Conservation (phyloP, 2,797 vertebrate species). For the Lophius americanus region DNA sequence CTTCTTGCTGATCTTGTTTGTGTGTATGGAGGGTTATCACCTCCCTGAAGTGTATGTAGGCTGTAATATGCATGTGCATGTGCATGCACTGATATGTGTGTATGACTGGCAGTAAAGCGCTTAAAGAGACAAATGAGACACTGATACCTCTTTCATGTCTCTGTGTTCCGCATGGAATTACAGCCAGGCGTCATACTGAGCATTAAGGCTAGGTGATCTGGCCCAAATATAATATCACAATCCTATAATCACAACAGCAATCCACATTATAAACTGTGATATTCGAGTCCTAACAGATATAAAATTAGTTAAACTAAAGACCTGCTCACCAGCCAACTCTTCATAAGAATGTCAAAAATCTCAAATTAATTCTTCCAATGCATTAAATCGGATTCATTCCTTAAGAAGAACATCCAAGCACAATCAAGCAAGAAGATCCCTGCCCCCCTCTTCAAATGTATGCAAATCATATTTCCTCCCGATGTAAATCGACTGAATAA, state of each 20-base stretch:
- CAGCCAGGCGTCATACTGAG: too few relatives aligned
- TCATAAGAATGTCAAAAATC: neutral
- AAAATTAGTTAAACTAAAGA: too few relatives aligned
- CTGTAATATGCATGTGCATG: neutral
- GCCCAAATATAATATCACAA: neutral
- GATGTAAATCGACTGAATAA: neutral
- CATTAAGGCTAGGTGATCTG: too few relatives aligned
- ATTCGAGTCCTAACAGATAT: too few relatives aligned
- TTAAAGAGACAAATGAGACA: neutral
- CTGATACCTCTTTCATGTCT: neutral
- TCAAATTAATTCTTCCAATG: neutral
- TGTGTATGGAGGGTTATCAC: too few relatives aligned
- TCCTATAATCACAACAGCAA: too few relatives aligned
- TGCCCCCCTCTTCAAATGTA: neutral
- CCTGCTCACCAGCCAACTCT: neutral
- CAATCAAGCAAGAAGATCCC: neutral
- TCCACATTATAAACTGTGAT: neutral
- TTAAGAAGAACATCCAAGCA: neutral
- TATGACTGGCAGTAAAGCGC: neutral
- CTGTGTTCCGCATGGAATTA: too few relatives aligned
- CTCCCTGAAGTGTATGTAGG: neutral
- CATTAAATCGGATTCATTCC: neutral
- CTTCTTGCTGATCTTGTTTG: too few relatives aligned
- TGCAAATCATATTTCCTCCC: conserved; percentile 8
- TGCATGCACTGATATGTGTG: neutral